Conservation (phyloP, 2,113 vertebrate genomes). For the Solea solea region DNA sequence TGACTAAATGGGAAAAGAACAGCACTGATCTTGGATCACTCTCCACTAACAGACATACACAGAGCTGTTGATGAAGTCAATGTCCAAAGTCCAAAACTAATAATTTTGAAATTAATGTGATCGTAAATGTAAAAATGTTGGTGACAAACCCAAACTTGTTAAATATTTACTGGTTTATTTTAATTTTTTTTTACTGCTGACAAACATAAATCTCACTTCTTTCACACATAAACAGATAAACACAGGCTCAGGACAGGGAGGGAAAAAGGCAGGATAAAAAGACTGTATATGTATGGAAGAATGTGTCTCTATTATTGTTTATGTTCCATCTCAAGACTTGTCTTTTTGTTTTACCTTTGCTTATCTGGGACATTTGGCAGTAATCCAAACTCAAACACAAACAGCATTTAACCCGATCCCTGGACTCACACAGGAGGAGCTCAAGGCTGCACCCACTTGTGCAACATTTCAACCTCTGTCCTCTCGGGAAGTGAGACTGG, state of each 20-base stretch:
- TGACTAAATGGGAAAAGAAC: no score
- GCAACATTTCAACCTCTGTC: constrained; percentile 38
- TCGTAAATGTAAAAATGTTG: no score
- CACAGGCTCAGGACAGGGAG: neutral
- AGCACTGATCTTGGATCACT: no score
- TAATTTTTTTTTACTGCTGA: constrained; percentile 8
- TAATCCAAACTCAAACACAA: constrained; percentile 32
- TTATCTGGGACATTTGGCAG: constrained; percentile 47
- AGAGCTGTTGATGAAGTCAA: no score
- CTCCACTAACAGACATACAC: no score
- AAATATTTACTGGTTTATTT: neutral
- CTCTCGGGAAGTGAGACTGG: constrained; percentile 33
- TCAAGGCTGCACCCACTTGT: constrained; percentile 38
- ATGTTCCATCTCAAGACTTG: neutral
- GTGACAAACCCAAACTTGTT: neutral
- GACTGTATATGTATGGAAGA: no score
- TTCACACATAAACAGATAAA: constrained; percentile 6
- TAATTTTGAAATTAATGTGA: no score
- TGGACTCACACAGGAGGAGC: constrained; percentile 31
- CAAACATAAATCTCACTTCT: constrained; percentile 39
- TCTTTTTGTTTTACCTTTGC: neutral
- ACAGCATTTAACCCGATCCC: constrained; percentile 22
- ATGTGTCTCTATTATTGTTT: constrained; percentile 29
- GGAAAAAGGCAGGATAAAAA: neutral
- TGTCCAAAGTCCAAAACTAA: no score